These are phyloP conservation scores for Temnothorax curvispinosus DNA, from an alignment of 1,140 invertebrate species.

Conservation along the genomic window DNA sequence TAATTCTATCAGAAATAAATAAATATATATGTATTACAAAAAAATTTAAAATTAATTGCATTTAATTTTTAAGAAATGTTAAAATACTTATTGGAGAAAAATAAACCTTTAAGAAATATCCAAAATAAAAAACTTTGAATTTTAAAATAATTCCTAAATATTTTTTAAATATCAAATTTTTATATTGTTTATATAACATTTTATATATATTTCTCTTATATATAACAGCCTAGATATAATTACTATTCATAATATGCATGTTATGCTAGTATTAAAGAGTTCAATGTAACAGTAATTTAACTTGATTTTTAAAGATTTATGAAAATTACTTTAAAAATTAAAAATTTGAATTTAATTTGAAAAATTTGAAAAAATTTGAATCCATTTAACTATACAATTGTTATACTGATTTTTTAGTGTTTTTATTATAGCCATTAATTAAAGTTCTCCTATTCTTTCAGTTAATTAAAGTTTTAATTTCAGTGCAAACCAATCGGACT, in stretches of 20 bases:
- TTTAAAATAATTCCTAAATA: not conserved
- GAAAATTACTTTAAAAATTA: not conserved
- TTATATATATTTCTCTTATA: not conserved
- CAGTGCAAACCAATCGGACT: constrained; percentile 87
- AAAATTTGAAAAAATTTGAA: too few species aligned
- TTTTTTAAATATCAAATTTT: not conserved
- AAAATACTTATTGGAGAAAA: not conserved
- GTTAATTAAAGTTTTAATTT: not conserved
- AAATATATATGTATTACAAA: not conserved
- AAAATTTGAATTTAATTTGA: too few species aligned
- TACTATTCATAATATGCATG: not conserved
- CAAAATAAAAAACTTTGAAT: not conserved
- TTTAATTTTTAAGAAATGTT: not conserved
- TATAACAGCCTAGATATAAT: too few species aligned
- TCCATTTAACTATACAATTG: not conserved
- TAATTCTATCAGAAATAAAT: not conserved
- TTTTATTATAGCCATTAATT: not conserved
- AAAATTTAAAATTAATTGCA: not conserved
- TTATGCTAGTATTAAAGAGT: not conserved
- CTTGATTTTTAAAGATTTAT: not conserved
- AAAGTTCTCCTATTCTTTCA: not conserved
- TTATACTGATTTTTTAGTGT: not conserved
- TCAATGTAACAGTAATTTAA: not conserved
- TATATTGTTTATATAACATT: not conserved
- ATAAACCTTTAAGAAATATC: not conserved